A percentile compares a stretch with the other conserved stretches of the same genome.
Evolutionary conservation across 2,113 vertebrate species (phyloP).

Genomic region (Tonatia bakeri): DNA sequence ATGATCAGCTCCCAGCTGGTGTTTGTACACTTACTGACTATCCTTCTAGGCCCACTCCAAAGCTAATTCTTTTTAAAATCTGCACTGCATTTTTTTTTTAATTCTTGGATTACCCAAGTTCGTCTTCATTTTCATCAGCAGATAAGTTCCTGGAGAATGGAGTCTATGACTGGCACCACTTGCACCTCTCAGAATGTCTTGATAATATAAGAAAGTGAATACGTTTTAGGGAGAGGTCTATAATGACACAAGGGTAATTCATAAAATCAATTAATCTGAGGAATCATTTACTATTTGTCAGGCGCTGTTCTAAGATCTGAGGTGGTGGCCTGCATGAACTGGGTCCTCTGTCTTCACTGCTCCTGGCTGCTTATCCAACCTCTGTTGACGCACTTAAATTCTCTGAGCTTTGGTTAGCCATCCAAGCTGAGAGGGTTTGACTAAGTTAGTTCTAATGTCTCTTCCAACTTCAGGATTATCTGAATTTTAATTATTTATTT

Average conservation of each 20-base stretch:
- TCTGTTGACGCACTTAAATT: not conserved
- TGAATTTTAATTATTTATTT: not conserved
- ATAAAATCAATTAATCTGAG: not conserved
- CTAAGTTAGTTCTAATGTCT: not conserved
- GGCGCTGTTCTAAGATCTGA: not conserved
- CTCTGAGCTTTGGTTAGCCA: not conserved
- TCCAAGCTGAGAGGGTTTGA: not conserved
- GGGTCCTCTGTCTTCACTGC: not conserved
- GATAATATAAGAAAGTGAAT: constrained; percentile 4
- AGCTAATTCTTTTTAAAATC: not conserved
- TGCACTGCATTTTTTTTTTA: not conserved
- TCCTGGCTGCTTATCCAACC: not conserved
- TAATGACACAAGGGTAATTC: not conserved
- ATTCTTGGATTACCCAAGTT: not conserved
- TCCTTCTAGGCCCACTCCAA: not conserved
- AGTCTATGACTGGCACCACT: not conserved
- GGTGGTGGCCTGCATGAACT: not conserved
- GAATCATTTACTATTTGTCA: not conserved
- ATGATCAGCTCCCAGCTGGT: not conserved
- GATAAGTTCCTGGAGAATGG: not conserved
- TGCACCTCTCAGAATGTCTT: not conserved
- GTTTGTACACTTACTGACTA: not conserved
- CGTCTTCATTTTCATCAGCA: not conserved
- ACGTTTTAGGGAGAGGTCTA: not conserved
- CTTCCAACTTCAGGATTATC: not conserved